Base-by-base conservation (phyloP, 2,888 invertebrate genomes). In the Eristalis tenax region DNA sequence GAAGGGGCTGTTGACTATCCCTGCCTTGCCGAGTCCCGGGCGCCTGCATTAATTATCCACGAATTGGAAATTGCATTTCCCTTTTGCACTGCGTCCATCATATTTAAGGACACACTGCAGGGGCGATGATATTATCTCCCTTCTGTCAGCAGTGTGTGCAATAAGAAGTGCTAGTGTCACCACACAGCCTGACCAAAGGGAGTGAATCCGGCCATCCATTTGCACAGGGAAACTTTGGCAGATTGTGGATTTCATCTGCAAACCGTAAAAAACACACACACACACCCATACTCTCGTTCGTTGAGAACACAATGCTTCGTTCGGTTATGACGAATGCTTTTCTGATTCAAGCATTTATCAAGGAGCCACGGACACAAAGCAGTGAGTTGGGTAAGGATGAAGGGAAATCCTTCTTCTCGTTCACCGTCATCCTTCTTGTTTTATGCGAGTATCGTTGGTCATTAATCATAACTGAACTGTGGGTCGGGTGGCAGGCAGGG, bases 291-390 rank as follows among this genome's bases (percentile, higher is more conserved):
- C 35, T 26, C 61, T n/a, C 0, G 8, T 1, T 6, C 8, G 6
- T 2, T 2, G 18, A 50, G 18, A 18, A 8, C 18, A 68, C 82
- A 78, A 78, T 75, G 61, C 59, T 59, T 15, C 59, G 13, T 59
- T 15, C 59, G 23, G 65, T 70, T 75, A 82, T 83, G 82, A 86
- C 86, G 82, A 82, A 86, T 82, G 76, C 78, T 86, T 86, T 86
- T 82, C 77, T 78, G 82, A 82, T 86, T 82, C 82, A 75, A 82
- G 66, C 86, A 86, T 86, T 86, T 86, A 86, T 86, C 86, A 86
- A 86, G 73, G 50, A 74, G 56, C 43, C 59, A 63, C 74, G 28
- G 50, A 18, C n/a, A 23, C 23, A 40, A 50, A 50, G 50, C 8
- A 28, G 10, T 32, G 28, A 26, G n/a, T 15, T 13, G 38, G 40